phyloP scores from a whole-genome alignment of 2,113 vertebrate species.

The Periophthalmodon schlosseri region DNA sequence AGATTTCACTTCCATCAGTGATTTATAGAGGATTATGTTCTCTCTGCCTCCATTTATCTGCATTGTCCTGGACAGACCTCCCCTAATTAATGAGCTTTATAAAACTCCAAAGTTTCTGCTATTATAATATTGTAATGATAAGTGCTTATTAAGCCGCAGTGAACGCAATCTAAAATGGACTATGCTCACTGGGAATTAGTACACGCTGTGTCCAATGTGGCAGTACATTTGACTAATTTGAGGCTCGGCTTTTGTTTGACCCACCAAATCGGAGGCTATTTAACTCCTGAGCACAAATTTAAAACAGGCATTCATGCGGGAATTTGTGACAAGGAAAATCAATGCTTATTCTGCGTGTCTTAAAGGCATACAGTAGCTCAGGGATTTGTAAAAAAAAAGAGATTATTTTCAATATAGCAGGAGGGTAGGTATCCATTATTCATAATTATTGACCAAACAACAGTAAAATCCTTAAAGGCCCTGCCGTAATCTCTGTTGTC shows the following conservation, averaged over 20 bases:
- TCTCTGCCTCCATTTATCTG: conserved; percentile 36
- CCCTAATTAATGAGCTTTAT: conserved; percentile 56
- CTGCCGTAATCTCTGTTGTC: no score
- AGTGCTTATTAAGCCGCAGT: conserved; percentile 45
- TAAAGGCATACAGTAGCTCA: not conserved
- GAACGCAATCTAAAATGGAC: conserved; percentile 40
- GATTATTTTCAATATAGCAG: not conserved
- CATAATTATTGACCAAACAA: not conserved
- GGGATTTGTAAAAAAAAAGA: not conserved
- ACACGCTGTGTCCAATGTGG: conserved; percentile 22
- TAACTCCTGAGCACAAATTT: not conserved
- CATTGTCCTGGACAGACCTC: conserved; percentile 54
- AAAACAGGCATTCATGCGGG: conserved; percentile 16
- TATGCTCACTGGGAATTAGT: conserved; percentile 29
- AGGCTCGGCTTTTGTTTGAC: conserved; percentile 24
- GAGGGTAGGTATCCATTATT: not conserved
- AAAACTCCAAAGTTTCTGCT: conserved; percentile 40
- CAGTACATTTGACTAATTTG: conserved; percentile 26
- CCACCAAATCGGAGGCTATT: conserved; percentile 10
- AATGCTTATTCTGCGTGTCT: conserved; percentile 2
- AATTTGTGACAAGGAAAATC: not conserved
- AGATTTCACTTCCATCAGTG: conserved; percentile 56
- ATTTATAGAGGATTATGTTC: conserved; percentile 56
- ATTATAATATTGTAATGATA: conserved; percentile 42
- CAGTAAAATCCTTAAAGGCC: not conserved